phyloP scores from a whole-genome alignment of 2,888 invertebrate species.

The Mythimna albipuncta region DNA sequence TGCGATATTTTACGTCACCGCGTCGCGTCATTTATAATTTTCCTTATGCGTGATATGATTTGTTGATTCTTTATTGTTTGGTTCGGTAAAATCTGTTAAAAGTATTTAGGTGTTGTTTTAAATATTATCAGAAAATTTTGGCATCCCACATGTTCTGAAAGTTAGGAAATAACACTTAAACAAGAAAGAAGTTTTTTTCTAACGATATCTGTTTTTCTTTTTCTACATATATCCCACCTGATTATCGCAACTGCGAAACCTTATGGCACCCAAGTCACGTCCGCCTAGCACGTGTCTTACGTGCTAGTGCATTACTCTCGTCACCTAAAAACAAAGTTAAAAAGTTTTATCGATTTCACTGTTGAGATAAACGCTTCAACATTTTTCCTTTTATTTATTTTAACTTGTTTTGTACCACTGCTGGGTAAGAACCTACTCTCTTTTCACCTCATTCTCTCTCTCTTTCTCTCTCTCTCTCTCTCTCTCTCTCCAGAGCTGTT shows the following conservation, averaged over 20 bases:
- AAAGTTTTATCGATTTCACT: conserved; percentile 13
- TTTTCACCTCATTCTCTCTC: neutral
- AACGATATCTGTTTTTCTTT: neutral
- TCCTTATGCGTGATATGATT: neutral
- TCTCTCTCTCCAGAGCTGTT: neutral
- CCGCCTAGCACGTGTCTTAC: conserved; percentile 19
- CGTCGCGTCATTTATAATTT: neutral
- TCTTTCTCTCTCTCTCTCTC: neutral
- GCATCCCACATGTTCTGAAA: neutral
- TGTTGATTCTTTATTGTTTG: neutral
- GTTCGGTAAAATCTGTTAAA: neutral
- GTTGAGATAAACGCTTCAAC: neutral
- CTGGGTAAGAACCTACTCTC: too few species aligned
- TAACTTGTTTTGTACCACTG: too few species aligned
- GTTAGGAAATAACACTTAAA: neutral
- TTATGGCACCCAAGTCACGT: conserved; percentile 31
- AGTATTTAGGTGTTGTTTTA: neutral
- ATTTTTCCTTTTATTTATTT: neutral
- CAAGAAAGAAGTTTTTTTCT: too few species aligned
- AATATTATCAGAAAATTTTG: neutral
- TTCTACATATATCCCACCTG: neutral
- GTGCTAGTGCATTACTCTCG: conserved; percentile 9
- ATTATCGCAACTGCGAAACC: conserved; percentile 17
- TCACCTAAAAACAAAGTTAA: conserved; percentile 30
- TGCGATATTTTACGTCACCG: neutral